phyloP scores from a whole-genome alignment of 2,888 invertebrate genomes.

The Drosophila rubida region DNA sequence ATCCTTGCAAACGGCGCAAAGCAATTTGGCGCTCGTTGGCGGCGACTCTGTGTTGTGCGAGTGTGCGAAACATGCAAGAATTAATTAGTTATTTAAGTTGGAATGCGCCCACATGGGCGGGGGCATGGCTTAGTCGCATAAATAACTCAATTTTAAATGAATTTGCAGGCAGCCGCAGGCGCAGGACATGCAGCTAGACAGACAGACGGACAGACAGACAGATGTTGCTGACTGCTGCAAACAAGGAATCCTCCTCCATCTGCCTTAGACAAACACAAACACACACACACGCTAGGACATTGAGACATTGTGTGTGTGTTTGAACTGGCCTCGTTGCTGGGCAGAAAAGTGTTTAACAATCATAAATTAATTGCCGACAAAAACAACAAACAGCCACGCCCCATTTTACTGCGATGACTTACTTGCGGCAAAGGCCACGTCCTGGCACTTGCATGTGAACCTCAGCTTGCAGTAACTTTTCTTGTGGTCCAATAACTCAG shows the following conservation, averaged over 20 bases:
- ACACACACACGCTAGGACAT: constrained; percentile 20
- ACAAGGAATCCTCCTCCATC: constrained; percentile 31
- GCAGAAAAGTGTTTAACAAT: constrained; percentile 82
- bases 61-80: constrained; percentile 66
- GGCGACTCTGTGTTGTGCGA: constrained; percentile 77
- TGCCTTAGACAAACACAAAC: constrained; percentile 66
- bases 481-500: constrained; percentile 91
- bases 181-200: constrained; percentile 47
- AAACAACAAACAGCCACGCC: constrained; percentile 45
- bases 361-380: constrained; percentile 83
- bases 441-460: constrained; percentile 90
- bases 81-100: constrained; percentile 81
- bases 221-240: constrained; percentile 73
- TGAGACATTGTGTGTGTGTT: background rate
- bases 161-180: constrained; percentile 60
- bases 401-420: constrained; percentile 41
- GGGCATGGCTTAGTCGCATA: constrained; percentile 61
- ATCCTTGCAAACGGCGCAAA: constrained; percentile 89
- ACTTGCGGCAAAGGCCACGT: constrained; percentile 85
- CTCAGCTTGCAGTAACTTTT: constrained; percentile 90
- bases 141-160: constrained; percentile 81
- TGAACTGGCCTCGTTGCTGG: constrained; percentile 22
- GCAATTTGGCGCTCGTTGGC: constrained; percentile 85
- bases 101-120: constrained; percentile 47
- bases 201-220: constrained; percentile 47